phyloP scores from a whole-genome alignment of 2,113 vertebrate genomes.

The Leptosomus discolor region DNA sequence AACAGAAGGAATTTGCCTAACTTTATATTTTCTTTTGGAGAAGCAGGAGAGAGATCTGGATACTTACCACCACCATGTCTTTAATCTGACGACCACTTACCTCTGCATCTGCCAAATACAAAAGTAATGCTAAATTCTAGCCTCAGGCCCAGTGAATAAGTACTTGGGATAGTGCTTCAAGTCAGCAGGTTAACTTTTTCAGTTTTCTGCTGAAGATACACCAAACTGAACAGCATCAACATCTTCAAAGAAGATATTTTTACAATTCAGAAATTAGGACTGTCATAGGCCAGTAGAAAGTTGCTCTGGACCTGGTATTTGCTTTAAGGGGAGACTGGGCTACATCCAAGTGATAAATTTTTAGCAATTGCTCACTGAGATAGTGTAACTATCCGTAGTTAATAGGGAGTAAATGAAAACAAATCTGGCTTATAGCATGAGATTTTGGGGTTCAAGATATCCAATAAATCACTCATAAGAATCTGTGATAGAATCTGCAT shows the following conservation, averaged over 20 bases:
- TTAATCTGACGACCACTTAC: neutral
- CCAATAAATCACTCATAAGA: neutral
- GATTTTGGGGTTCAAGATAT: neutral
- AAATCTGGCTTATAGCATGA: neutral
- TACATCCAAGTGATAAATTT: neutral
- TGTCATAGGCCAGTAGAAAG: neutral
- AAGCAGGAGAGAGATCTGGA: neutral
- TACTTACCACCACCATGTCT: neutral
- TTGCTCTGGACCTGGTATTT: neutral
- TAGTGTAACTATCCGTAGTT: neutral
- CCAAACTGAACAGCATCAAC: neutral
- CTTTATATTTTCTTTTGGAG: neutral
- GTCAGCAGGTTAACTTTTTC: neutral
- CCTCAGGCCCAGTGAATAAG: neutral
- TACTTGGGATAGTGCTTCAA: neutral
- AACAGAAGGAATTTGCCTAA: neutral
- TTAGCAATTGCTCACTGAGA: neutral
- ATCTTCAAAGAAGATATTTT: neutral
- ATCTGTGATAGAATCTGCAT: fast-evolving
- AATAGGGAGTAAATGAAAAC: neutral
- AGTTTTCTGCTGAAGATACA: neutral
- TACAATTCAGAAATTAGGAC: neutral
- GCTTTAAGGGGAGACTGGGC: neutral
- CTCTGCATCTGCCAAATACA: neutral
- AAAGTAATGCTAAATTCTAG: neutral